Evolutionary conservation across 2,888 invertebrate genomes (phyloP), one percentile per base, ranked within the genome.

Genomic region (Xanthia togata): DNA sequence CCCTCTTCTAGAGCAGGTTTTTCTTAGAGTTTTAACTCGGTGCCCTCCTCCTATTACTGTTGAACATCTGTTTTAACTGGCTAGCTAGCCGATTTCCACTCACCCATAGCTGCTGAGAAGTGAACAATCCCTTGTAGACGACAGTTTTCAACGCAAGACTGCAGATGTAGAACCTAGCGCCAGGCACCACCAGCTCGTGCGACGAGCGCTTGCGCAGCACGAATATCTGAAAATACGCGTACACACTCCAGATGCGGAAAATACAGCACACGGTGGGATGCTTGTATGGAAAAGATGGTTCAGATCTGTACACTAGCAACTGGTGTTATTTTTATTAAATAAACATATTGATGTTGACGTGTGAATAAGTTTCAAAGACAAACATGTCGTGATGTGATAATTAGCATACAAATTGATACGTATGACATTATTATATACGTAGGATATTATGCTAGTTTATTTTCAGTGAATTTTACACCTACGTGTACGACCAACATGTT

Each of bases 51-150:
- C 1, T n/a, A 5, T 17, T 38, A 38, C 23, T 11, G 12, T 62
- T 63, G 9, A 62, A 62, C 35, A 23, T 17, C 44, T 44, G 44
- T 14, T 41, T 44, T 3, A 47, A 41, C 11, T 53, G 35, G 38
- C 26, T 73, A 6, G 31, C n/a, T n/a, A 50, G 20, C 23, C 8
- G 20, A 11, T 12, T 44, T 4, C n/a, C 81, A 79, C 92, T 93
- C 60, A 97, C 97, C 98, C 98, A 99, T 92, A 99, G 96, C 95
- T 99, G 99, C 93, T 98, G 98, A 0, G 99, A 99, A 53, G 99
- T 99, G 89, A 99, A 97, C 92, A 99, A 98, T 59, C 99, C 99
- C 97, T 99, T 99, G 97, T 99, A 99, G 53, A 99, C 99, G 81
- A 99, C 97, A 17, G 98, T 99, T 90, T 98, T 97, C 71, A 98